Percentiles rank a stretch among this genome's conserved stretches.
phyloP scores from a whole-genome alignment of 1,140 invertebrate species.

The Arion vulgaris region DNA sequence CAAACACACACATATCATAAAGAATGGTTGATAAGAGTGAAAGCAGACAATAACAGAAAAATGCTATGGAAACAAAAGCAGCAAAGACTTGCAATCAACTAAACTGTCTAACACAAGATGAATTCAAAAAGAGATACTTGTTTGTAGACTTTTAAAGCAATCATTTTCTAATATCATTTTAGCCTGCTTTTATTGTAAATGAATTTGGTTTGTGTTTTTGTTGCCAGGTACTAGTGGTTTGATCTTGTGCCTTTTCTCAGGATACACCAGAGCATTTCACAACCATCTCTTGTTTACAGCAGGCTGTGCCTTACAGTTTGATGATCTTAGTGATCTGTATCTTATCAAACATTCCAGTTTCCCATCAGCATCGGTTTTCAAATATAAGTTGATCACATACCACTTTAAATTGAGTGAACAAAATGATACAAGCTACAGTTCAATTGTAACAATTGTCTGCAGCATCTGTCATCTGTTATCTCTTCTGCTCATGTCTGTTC shows the following conservation, averaged over 20 bases:
- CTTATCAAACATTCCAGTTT: not conserved
- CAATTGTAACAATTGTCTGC: not conserved
- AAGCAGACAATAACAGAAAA: too few relatives aligned
- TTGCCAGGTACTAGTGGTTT: not conserved
- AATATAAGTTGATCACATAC: conserved; percentile 1
- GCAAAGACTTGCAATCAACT: too few relatives aligned
- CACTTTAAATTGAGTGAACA: not conserved
- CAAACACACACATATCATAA: too few relatives aligned
- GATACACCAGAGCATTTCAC: not conserved
- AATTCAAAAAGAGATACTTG: too few relatives aligned
- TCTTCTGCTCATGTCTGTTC: conserved; percentile 9
- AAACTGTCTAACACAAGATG: too few relatives aligned
- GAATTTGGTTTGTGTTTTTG: too few relatives aligned
- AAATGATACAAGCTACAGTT: not conserved
- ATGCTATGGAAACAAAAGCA: too few relatives aligned
- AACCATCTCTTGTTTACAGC: conserved; percentile 23
- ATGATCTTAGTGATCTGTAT: conserved; percentile 33
- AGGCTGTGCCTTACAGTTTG: conserved; percentile 29
- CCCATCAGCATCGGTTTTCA: not conserved
- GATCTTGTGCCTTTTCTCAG: conserved; percentile 21
- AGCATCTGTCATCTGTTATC: conserved; percentile 3
- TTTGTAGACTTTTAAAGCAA: too few relatives aligned
- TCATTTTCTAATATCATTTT: too few relatives aligned
- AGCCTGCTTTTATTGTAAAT: too few relatives aligned
- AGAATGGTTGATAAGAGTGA: too few relatives aligned